These are phyloP conservation scores for Macroteleia sp. DNA, from an alignment of 2,888 invertebrate species.

Conservation along the genomic window DNA sequence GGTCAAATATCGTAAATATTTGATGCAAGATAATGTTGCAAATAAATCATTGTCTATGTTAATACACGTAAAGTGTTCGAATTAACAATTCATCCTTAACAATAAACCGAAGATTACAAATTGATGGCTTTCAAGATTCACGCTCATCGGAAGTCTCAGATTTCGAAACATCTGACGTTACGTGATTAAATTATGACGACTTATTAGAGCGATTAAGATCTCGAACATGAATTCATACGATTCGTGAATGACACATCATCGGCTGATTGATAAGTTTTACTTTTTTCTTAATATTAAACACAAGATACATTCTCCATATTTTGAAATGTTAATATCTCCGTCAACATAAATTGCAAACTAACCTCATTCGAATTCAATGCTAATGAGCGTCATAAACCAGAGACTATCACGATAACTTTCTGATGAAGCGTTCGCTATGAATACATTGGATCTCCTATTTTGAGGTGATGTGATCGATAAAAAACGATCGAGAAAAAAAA, in stretches of 20 bases:
- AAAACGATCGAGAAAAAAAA: constrained; percentile 22
- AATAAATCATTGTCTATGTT: constrained; percentile 18
- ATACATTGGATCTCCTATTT: constrained; percentile 37
- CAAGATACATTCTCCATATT: constrained; percentile 51
- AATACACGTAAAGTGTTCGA: not conserved
- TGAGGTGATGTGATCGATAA: constrained; percentile 41
- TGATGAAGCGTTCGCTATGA: constrained; percentile 49
- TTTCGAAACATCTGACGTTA: constrained; percentile 40
- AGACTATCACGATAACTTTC: constrained; percentile 60
- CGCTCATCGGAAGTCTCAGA: constrained; percentile 35
- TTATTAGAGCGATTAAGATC: constrained; percentile 59
- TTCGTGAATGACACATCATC: constrained; percentile 51
- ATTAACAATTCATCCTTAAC: constrained; percentile 22
- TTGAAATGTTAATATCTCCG: constrained; percentile 58
- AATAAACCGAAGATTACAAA: constrained; percentile 34
- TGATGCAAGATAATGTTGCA: not conserved
- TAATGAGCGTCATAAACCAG: constrained; percentile 63
- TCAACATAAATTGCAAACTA: constrained; percentile 58
- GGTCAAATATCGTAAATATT: not conserved
- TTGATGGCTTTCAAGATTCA: constrained; percentile 29
- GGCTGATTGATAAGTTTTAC: constrained; percentile 58
- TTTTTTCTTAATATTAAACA: constrained; percentile 31
- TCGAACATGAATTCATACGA: constrained; percentile 28
- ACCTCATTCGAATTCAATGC: constrained; percentile 65
- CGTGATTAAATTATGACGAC: constrained; percentile 50